These are phyloP conservation scores for Onthophagus taurus DNA, from an alignment of 1,140 invertebrate species.

Conservation along the genomic window DNA sequence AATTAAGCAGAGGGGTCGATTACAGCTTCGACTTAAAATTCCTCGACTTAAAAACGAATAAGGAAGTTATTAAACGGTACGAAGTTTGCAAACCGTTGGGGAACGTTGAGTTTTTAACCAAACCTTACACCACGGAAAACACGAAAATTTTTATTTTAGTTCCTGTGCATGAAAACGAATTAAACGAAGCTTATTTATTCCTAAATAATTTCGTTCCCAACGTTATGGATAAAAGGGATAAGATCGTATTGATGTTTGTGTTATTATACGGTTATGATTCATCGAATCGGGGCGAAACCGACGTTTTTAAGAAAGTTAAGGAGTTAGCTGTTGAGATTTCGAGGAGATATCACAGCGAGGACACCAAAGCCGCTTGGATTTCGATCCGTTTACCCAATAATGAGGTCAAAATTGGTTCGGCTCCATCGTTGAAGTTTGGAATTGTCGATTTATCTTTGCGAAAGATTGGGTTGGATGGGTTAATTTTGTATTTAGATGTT, in stretches of 20 bases:
- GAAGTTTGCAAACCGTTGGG: conserved; percentile 71
- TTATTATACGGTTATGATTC: conserved; percentile 38
- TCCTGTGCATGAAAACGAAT: conserved; percentile 46
- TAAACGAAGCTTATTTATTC: conserved; percentile 49
- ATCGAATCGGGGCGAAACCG: conserved; percentile 53
- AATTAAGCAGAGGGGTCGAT: conserved; percentile 79
- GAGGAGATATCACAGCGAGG: conserved; percentile 58
- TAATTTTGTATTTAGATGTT: conserved; percentile 55
- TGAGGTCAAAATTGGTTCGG: conserved; percentile 28
- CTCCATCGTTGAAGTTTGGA: conserved; percentile 50
- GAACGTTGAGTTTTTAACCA: conserved; percentile 72
- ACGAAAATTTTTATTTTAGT: conserved; percentile 67
- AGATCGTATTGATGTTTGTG: conserved; percentile 64
- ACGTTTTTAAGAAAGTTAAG: conserved; percentile 57
- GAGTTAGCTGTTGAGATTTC: conserved; percentile 48
- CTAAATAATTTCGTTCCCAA: conserved; percentile 57
- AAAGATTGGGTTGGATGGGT: conserved; percentile 59
- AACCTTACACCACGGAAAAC: conserved; percentile 88
- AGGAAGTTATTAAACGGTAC: conserved; percentile 41
- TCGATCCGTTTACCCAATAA: conserved; percentile 51
- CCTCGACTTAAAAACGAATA: conserved; percentile 29
- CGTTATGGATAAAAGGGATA: conserved; percentile 67
- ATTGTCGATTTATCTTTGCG: conserved; percentile 59
- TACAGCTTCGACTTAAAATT: conserved; percentile 68
- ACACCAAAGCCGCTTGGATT: conserved; percentile 59